Evolutionary conservation across 1,140 invertebrate genomes (phyloP).

Genomic region (Drosophila equinoxialis): DNA sequence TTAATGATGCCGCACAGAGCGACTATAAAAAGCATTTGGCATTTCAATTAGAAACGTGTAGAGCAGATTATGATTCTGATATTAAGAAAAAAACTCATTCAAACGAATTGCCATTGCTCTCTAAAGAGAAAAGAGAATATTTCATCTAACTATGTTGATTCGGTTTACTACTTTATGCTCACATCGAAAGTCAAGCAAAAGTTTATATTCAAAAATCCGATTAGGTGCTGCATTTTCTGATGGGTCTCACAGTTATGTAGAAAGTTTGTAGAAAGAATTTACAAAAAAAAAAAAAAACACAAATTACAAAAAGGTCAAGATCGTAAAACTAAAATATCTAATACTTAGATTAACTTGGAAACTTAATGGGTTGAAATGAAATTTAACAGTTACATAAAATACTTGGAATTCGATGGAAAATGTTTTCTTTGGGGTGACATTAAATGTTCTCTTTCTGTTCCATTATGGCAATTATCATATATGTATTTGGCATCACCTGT

Average conservation of each 20-base stretch:
- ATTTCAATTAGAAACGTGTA: slow-evolving; percentile 63
- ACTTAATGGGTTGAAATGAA: not conserved
- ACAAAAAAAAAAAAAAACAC: too few species aligned
- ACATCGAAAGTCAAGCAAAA: not conserved
- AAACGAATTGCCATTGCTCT: slow-evolving; percentile 5
- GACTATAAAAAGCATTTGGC: slow-evolving; percentile 70
- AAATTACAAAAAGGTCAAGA: too few species aligned
- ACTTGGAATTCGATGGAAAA: not conserved
- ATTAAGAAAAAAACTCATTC: slow-evolving; percentile 11
- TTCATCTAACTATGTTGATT: too few species aligned
- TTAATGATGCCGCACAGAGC: slow-evolving; percentile 70
- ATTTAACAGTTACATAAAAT: not conserved
- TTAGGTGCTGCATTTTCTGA: not conserved
- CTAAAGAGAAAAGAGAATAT: too few species aligned
- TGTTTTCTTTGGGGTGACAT: too few species aligned
- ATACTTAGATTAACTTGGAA: not conserved
- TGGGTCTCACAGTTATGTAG: slow-evolving; percentile 6
- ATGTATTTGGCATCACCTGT: too few species aligned
- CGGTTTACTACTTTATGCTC: not conserved
- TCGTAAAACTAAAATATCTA: not conserved
- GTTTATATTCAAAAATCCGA: slow-evolving; percentile 3
- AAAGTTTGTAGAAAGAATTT: not conserved
- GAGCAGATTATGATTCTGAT: slow-evolving; percentile 50
- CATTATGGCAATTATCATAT: too few species aligned
- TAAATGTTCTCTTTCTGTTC: too few species aligned